A percentile compares a stretch with the other conserved stretches of the same genome.
These are phyloP conservation scores for Hemistola chrysoprasaria DNA, from an alignment of 2,888 invertebrate species.

Conservation along the genomic window DNA sequence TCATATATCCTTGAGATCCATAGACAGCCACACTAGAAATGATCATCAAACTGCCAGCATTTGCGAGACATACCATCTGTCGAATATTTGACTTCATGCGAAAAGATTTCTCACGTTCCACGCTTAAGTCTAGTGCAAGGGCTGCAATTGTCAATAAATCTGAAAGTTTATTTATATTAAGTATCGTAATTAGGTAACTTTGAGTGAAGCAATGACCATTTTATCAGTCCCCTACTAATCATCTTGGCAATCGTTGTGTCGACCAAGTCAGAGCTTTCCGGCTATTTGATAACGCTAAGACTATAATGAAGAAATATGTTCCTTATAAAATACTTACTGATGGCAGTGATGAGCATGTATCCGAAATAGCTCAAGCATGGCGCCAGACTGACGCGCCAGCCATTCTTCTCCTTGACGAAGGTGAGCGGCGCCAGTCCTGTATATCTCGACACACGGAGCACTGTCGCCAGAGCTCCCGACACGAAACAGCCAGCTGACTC, in stretches of 20 bases:
- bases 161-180: slow-evolving; percentile 17
- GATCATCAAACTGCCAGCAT: slow-evolving; percentile 24
- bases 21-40: slow-evolving; percentile 22
- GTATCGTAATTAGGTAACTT: too few species aligned
- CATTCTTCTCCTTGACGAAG: slow-evolving; percentile 1
- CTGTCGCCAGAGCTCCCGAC: slow-evolving; percentile 1
- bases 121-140: slow-evolving; percentile 17
- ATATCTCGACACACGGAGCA: slow-evolving; percentile 1
- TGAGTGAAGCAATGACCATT: too few species aligned
- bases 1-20: slow-evolving; percentile 29
- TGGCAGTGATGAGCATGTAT: slow-evolving; percentile 1
- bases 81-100: slow-evolving; percentile 23
- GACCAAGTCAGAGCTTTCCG: too few species aligned
- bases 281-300: too few species aligned
- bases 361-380: slow-evolving; percentile 1
- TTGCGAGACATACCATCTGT: slow-evolving; percentile 28
- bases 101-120: slow-evolving; percentile 11
- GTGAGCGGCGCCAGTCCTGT: slow-evolving; percentile 4
- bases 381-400: slow-evolving; percentile 5
- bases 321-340: slow-evolving; percentile 1
- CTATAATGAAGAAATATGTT: too few species aligned
- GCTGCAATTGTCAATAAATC: slow-evolving; percentile 21
- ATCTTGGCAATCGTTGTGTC: too few species aligned
- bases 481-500: slow-evolving; percentile 1
- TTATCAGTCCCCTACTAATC: too few species aligned